Conservation (phyloP, 2,113 vertebrate genomes). For the Trogon surrucura region DNA sequence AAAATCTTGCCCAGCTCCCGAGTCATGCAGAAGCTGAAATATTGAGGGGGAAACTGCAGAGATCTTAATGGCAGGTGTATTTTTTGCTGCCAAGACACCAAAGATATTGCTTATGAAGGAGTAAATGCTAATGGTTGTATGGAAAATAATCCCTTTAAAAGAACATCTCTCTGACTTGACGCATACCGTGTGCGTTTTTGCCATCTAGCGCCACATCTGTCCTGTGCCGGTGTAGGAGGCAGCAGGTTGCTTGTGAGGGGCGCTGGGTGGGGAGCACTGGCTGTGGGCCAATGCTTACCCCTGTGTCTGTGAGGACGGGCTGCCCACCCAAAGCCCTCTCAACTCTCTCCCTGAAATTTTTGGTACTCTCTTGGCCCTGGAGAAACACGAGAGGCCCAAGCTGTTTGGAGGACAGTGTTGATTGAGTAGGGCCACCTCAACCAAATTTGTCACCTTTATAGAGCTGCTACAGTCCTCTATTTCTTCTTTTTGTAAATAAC, state of each 20-base stretch:
- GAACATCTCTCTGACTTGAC: not conserved
- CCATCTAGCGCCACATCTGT: not conserved
- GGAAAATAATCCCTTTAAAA: not conserved
- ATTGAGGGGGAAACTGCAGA: not conserved
- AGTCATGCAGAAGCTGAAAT: not conserved
- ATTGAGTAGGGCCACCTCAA: not conserved
- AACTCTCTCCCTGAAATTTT: not conserved
- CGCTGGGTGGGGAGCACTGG: not conserved
- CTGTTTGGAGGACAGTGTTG: not conserved
- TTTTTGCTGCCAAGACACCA: not conserved
- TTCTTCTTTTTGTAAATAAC: not conserved
- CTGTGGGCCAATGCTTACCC: not conserved
- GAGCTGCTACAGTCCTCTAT: not conserved
- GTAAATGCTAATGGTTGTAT: accelerated
- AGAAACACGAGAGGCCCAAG: not conserved
- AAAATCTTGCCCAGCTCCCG: not conserved
- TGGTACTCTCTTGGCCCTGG: not conserved
- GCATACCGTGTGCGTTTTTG: not conserved
- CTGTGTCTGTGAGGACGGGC: accelerated
- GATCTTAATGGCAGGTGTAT: not conserved
- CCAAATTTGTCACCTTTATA: not conserved
- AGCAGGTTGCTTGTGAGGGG: not conserved
- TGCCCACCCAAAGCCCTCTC: not conserved
- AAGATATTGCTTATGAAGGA: not conserved
- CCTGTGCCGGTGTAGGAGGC: not conserved